phyloP scores from a whole-genome alignment of 2,113 vertebrate species.

The Seriola rivoliana region DNA sequence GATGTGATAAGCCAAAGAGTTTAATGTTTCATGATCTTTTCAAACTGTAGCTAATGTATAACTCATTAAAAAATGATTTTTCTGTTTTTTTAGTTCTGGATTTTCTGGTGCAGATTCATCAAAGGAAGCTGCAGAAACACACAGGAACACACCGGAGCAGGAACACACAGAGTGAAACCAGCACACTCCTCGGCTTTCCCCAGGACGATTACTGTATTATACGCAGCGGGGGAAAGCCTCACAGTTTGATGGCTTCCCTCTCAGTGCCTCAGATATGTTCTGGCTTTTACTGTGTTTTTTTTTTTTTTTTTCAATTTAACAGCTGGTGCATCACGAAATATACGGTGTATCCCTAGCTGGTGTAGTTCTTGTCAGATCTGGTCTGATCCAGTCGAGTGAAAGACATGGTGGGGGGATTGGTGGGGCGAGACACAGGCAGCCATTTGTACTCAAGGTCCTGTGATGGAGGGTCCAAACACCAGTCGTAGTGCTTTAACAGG shows the following conservation, averaged over 20 bases:
- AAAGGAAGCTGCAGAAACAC: constrained; percentile 32
- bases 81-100: constrained; percentile 27
- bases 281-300: not conserved
- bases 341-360: constrained; percentile 31
- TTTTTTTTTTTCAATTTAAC: not conserved
- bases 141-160: not conserved
- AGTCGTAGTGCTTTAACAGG: constrained; percentile 73
- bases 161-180: constrained; percentile 39
- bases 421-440: constrained; percentile 77
- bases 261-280: constrained; percentile 3
- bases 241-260: constrained; percentile 34
- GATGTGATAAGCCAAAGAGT: not conserved
- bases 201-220: constrained; percentile 37
- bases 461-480: constrained; percentile 71
- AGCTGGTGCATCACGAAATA: constrained; percentile 8
- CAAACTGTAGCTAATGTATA: not conserved
- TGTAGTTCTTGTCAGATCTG: constrained; percentile 23
- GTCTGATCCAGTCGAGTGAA: constrained; percentile 62
- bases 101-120: constrained; percentile 24
- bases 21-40: constrained; percentile 5
- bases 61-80: constrained; percentile 26
- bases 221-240: constrained; percentile 45
- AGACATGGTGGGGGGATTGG: constrained; percentile 51
- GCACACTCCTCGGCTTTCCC: constrained; percentile 51
- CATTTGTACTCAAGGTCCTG: constrained; percentile 78